Evolutionary conservation across 2,113 vertebrate genomes (phyloP).

Genomic region (Epinephelus fuscoguttatus): DNA sequence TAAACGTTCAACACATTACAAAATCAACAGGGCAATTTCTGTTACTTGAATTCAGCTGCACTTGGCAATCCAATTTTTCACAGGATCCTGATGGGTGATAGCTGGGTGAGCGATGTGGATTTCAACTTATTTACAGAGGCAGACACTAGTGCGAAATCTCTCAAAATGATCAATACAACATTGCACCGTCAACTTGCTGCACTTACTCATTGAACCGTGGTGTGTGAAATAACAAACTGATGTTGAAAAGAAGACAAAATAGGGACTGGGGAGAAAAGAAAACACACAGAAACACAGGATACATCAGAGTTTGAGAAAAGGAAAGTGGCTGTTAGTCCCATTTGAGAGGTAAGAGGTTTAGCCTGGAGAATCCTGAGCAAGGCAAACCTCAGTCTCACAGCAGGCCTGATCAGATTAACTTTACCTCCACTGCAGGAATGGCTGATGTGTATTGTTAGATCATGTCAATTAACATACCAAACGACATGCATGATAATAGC

Average conservation of each 20-base stretch:
- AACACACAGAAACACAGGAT: background rate
- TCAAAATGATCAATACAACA: conserved; percentile 39
- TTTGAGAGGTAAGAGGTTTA: conserved; percentile 67
- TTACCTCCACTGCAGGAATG: conserved; percentile 7
- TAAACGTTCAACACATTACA: conserved; percentile 24
- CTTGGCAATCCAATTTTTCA: conserved; percentile 18
- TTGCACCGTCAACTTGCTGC: conserved; percentile 16
- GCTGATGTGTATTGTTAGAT: conserved; percentile 20
- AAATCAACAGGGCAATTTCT: conserved; percentile 25
- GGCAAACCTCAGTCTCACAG: conserved; percentile 46
- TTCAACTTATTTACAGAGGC: conserved; percentile 34
- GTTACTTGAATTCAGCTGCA: background rate
- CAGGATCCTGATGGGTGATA: background rate
- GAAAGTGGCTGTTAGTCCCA: conserved; percentile 47
- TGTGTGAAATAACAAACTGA: background rate
- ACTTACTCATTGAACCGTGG: conserved; percentile 16
- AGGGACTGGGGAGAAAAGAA: background rate
- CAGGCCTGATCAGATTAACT: conserved; percentile 62
- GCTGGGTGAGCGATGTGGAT: conserved; percentile 12
- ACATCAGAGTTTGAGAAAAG: conserved; percentile 30
- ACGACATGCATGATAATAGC: background rate
- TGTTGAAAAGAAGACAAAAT: conserved; percentile 1
- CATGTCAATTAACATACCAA: conserved; percentile 1
- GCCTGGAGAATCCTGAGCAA: conserved; percentile 48
- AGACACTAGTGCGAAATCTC: conserved; percentile 3